Evolutionary conservation across 1,140 invertebrate species (phyloP), one percentile per base, ranked within the genome.

Genomic region (Zaprionus nigranus): DNA sequence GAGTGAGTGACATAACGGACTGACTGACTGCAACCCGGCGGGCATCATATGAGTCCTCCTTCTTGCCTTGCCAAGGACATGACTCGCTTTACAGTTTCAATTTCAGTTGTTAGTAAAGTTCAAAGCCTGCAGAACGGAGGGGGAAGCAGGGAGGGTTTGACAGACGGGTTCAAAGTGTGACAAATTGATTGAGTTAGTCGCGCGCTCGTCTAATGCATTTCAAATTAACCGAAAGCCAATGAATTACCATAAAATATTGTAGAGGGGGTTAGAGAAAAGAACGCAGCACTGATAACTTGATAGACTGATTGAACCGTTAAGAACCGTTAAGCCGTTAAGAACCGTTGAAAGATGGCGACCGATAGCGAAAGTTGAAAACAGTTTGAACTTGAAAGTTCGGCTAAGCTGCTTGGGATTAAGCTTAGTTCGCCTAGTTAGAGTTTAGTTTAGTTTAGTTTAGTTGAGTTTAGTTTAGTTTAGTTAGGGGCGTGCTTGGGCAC

Each of bases 141-240:
- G 20, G 46, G 3, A 5, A 3, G 26, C n/a, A n/a, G n/a, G n/a
- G n/a, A n/a, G n/a, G n/a, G n/a, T 13, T 26, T 56, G 34, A 5
- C 51, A 56, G 63, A 24, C 63, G 63, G 51, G 63, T 46, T 67
- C 46, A 65, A 38, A 60, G 38, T 73, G 62, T 59, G 51, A 40
- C 58, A 77, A 66, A 72, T 77, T 73, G 69, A 77, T 77, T 77
- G 61, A 56, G 63, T 65, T 65, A 43, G 24, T 51, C 63, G 22
- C 62, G 53, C 46, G 20, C 49, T 54, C 61, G 30, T 64, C 30
- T 65, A 65, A 65, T 65, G 63, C 46, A 63, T 64, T 75, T 70
- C 9, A 61, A 26, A 24, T 60, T 22, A 24, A 57, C 15, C 24
- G 34, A 36, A 24, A 17, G 34, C 22, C 58, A 73, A 38, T 54